These are phyloP conservation scores for Laticauda laticaudata DNA, from an alignment of 2,113 vertebrate species.

Conservation along the genomic window DNA sequence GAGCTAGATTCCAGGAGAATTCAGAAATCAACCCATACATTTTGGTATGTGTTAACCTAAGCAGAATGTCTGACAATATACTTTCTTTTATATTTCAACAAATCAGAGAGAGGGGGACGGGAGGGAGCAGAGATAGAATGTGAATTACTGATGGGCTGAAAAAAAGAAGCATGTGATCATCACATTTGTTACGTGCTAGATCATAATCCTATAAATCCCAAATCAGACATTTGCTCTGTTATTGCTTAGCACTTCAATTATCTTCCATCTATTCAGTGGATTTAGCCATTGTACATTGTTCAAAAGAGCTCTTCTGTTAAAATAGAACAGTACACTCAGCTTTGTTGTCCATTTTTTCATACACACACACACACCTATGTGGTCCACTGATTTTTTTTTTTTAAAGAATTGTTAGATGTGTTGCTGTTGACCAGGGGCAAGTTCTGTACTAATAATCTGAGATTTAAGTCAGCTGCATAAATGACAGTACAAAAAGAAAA, in stretches of 20 bases:
- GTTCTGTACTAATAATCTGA: not conserved
- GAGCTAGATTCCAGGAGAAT: not conserved
- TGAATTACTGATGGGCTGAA: not conserved
- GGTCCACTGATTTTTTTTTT: conserved; percentile 2
- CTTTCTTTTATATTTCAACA: conserved; percentile 1
- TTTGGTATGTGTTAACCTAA: conserved; percentile 24
- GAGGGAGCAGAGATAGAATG: not conserved
- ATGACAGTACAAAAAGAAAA: too few relatives aligned
- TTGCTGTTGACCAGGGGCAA: not conserved
- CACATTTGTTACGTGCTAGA: not conserved
- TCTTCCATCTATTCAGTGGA: not conserved
- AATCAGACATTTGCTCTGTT: not conserved
- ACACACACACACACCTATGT: not conserved
- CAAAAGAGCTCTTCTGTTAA: conserved; percentile 13
- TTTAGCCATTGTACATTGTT: conserved; percentile 18
- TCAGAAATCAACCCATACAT: conserved; percentile 6
- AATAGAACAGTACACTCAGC: not conserved
- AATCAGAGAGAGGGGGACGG: not conserved
- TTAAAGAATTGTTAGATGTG: not conserved
- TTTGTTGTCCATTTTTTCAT: not conserved
- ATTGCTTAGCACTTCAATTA: conserved; percentile 13
- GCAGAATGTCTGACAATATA: not conserved
- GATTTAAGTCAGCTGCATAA: too few relatives aligned
- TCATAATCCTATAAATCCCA: not conserved
- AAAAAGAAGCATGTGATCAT: not conserved